Evolutionary conservation across 2,888 invertebrate genomes (phyloP), one percentile per base, ranked within the genome.

Genomic region (Cryptus viduatorius): DNA sequence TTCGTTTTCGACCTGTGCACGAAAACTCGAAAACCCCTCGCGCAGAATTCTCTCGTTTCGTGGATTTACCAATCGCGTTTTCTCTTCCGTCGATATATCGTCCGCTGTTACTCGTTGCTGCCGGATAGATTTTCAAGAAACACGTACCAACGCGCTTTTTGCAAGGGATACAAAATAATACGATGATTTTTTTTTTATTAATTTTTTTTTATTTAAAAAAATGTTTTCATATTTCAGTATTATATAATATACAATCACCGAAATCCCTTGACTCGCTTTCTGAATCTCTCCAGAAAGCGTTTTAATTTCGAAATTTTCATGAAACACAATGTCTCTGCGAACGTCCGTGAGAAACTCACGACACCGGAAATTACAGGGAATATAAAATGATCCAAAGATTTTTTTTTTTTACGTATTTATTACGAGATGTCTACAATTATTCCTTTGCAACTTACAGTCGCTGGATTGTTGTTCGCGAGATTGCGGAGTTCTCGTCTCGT

Each of bases 1-100:
- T 84, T 78, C 80, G 68, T 84, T 84, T 69, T 73, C 72, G 56
- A 77, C 65, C 53, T 79, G 71, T 71, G 71, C 29, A 37, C 61
- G 82, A 77, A 77, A 71, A 77, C 53, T 24, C 71, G 53, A 53
- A 65, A 84, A 65, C 37, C 59, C 65, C 46, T 48, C 65, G 29
- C 48, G 5, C 53, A 59, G 73, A 29, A 69, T 75, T 75, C 77
- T 82, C 77, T 82, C 48, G 46, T 67, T 44, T 77, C 7, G n/a
- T 46, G 59, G 68, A 83, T 79, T 75, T 64, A 50, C 79, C 48
- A n/a, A 72, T 61, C 72, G 59, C 61, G 68, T 79, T 79, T 37
- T 64, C 24, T 42, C 61, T 65, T 53, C 48, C 78, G 73, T 79
- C 68, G 73, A 69, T 61, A 79, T 72, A 79, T 53, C 14, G 46